Conservation (phyloP, 2,113 vertebrate species). For the Leucoraja erinaceus region DNA sequence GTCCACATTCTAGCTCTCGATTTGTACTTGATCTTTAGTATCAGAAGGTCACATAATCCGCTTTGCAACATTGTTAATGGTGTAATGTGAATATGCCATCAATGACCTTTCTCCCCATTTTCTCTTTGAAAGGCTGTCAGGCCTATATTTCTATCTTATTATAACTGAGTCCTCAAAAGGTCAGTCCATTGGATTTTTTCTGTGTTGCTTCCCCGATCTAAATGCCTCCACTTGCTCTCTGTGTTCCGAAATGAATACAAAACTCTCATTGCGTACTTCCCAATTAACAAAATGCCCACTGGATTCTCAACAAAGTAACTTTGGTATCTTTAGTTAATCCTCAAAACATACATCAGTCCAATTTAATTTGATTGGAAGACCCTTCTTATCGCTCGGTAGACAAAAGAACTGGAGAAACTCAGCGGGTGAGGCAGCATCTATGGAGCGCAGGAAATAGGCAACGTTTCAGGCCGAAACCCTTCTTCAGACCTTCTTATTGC, state of each 20-base stretch:
- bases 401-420: too few species aligned
- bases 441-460: too few species aligned
- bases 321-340: too few species aligned
- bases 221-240: not conserved
- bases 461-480: too few species aligned
- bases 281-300: too few species aligned
- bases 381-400: too few species aligned
- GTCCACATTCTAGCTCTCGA: not conserved
- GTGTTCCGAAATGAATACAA: not conserved
- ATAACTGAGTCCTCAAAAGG: not conserved
- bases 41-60: not conserved
- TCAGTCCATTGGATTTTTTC: not conserved
- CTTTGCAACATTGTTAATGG: not conserved
- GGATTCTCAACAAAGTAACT: too few species aligned
- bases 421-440: too few species aligned
- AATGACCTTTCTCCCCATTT: not conserved
- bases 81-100: not conserved
- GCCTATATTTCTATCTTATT: not conserved
- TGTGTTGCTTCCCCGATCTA: not conserved
- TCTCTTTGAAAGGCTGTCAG: not conserved
- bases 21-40: not conserved
- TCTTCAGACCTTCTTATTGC: too few species aligned
- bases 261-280: not conserved
- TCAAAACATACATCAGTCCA: too few species aligned
- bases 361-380: too few species aligned